phyloP scores from a whole-genome alignment of 2,888 invertebrate species.

The Apeira syringaria region DNA sequence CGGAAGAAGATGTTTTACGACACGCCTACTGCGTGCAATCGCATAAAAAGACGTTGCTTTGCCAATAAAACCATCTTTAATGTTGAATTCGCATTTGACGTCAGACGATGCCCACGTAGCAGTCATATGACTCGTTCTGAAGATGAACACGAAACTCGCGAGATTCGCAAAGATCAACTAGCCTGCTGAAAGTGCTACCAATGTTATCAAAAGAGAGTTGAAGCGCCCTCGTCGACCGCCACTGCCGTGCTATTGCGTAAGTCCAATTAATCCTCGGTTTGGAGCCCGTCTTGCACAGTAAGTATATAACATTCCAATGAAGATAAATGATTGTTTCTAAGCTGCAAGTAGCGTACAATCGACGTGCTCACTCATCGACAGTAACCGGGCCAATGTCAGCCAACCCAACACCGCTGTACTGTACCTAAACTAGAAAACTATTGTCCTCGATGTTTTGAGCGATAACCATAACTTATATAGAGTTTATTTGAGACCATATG shows the following conservation, averaged over 20 bases:
- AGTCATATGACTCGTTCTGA: constrained; percentile 55
- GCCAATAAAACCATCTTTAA: constrained; percentile 64
- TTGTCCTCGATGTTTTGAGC: constrained; percentile 81
- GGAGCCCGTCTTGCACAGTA: constrained; percentile 1
- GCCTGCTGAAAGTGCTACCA: neutral
- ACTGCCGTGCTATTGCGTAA: neutral
- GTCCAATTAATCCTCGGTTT: neutral
- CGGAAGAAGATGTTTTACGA: constrained; percentile 63
- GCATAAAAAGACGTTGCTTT: constrained; percentile 48
- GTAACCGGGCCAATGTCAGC: constrained; percentile 82
- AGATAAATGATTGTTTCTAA: constrained; percentile 21
- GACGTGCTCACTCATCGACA: constrained; percentile 76
- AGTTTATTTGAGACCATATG: constrained; percentile 53
- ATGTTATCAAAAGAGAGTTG: no score
- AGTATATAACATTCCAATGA: constrained; percentile 26
- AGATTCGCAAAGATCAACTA: neutral
- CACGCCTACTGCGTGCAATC: constrained; percentile 60
- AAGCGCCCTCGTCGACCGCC: neutral
- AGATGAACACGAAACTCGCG: neutral
- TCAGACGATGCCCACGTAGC: constrained; percentile 49
- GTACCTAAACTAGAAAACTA: constrained; percentile 83
- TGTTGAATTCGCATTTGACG: constrained; percentile 47
- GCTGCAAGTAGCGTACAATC: constrained; percentile 38
- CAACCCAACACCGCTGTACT: constrained; percentile 47
- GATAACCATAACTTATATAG: constrained; percentile 63